Conservation (phyloP, 2,888 invertebrate genomes). For the Arge pagana region DNA sequence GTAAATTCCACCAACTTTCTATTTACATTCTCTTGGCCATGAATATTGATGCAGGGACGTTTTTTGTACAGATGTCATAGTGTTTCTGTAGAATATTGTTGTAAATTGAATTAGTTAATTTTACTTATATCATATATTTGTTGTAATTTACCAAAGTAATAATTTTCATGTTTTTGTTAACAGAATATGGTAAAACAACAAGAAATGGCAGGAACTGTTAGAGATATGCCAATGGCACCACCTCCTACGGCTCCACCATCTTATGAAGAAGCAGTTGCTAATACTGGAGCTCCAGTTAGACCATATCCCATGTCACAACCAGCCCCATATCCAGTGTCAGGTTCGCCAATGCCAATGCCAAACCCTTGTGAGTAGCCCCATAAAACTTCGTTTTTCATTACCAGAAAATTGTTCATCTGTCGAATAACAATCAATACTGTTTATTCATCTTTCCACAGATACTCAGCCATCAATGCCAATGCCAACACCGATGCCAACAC, state of each 20-base stretch:
- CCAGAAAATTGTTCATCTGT: background rate
- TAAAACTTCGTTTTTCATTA: background rate
- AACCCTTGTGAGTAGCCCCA: constrained; percentile 34
- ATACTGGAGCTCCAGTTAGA: constrained; percentile 25
- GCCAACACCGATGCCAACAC: constrained; percentile 32
- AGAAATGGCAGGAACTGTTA: constrained; percentile 3
- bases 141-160: no score
- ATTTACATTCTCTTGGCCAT: background rate
- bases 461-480: constrained; percentile 26
- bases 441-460: background rate
- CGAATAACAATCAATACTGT: background rate
- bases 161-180: no score
- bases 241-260: constrained; percentile 30
- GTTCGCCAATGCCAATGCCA: constrained; percentile 35
- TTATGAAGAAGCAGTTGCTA: constrained; percentile 32
- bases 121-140: no score
- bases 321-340: constrained; percentile 38
- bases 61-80: no score
- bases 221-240: constrained; percentile 19
- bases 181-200: constrained; percentile 19
- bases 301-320: constrained; percentile 27
- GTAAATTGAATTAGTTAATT: no score
- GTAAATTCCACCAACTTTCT: background rate
- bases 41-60: no score
- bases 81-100: no score